A percentile compares a stretch with the other conserved stretches of the same genome.
These are phyloP conservation scores for Gryon sp. DNA, from an alignment of 1,140 invertebrate species.

Conservation along the genomic window DNA sequence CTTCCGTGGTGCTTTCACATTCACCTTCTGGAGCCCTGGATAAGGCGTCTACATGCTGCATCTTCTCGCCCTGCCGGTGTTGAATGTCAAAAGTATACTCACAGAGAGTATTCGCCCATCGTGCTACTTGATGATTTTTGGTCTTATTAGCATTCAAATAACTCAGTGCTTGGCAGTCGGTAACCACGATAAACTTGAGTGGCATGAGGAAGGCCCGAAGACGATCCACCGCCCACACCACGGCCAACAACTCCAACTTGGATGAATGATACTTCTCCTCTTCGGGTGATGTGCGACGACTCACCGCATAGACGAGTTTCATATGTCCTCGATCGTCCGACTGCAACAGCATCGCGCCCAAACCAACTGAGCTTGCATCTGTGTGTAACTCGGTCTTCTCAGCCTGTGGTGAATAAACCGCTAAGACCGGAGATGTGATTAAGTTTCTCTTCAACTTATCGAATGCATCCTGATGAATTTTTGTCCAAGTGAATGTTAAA, in stretches of 20 bases:
- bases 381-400: too few relatives aligned
- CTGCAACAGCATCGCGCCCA: too few relatives aligned
- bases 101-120: background rate
- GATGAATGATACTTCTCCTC: constrained; percentile 59
- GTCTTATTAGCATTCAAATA: background rate
- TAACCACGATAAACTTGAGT: constrained; percentile 31
- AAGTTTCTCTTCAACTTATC: too few relatives aligned
- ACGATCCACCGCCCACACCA: constrained; percentile 27
- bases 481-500: too few relatives aligned
- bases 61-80: constrained; percentile 8
- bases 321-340: too few relatives aligned
- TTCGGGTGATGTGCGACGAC: constrained; percentile 31
- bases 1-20: background rate
- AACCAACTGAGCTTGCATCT: too few relatives aligned
- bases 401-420: too few relatives aligned
- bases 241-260: constrained; percentile 58
- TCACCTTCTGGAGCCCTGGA: background rate
- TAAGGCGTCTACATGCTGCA: constrained; percentile 22
- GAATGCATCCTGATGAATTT: too few relatives aligned
- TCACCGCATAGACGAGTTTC: constrained; percentile 46
- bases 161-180: constrained; percentile 28
- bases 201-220: constrained; percentile 33
- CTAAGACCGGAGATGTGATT: too few relatives aligned
- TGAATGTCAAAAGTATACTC: background rate
- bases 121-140: background rate